phyloP scores from a whole-genome alignment of 2,797 vertebrate species.

The Coranthus polyacanthus region DNA sequence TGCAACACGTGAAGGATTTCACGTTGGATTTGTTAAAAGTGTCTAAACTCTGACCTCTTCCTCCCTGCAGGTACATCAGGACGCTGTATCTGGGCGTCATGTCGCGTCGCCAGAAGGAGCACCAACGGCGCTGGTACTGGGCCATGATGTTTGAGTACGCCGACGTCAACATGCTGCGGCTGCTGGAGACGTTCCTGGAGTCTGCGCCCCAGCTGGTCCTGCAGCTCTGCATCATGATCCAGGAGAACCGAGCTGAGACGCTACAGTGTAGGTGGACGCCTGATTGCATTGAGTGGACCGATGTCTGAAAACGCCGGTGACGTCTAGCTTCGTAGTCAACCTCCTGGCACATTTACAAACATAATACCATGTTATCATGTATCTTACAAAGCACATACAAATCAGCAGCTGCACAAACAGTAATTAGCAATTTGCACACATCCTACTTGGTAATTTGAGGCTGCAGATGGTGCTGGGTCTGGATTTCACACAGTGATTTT shows the following conservation, averaged over 20 bases:
- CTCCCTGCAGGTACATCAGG: constrained; percentile 91
- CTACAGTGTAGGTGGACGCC: constrained; percentile 93
- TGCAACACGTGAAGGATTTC: too few species aligned
- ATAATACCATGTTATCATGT: constrained; percentile 27
- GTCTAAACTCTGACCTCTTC: too few species aligned
- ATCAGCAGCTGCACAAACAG: constrained; percentile 57
- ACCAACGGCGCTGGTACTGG: constrained; percentile 99
- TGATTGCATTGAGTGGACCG: background rate
- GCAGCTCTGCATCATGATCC: constrained; percentile 99
- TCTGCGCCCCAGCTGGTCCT: constrained; percentile 99
- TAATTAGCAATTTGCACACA: constrained; percentile 62
- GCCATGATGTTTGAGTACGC: constrained; percentile 99
- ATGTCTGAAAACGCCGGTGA: constrained; percentile 1
- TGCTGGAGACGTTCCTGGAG: constrained; percentile 98
- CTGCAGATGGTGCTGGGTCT: constrained; percentile 45
- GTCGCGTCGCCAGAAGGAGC: constrained; percentile 94
- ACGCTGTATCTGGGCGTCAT: constrained; percentile 98
- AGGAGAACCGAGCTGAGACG: constrained; percentile 97
- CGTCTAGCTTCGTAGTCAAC: too few species aligned
- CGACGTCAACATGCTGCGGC: constrained; percentile 98
- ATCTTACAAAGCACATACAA: constrained; percentile 31
- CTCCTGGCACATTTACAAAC: background rate
- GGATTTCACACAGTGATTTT: constrained; percentile 25
- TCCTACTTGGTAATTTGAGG: constrained; percentile 42
- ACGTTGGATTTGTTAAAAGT: too few species aligned